These are phyloP conservation scores for Syngnathus typhle DNA, from an alignment of 2,113 vertebrate genomes.

Conservation along the genomic window DNA sequence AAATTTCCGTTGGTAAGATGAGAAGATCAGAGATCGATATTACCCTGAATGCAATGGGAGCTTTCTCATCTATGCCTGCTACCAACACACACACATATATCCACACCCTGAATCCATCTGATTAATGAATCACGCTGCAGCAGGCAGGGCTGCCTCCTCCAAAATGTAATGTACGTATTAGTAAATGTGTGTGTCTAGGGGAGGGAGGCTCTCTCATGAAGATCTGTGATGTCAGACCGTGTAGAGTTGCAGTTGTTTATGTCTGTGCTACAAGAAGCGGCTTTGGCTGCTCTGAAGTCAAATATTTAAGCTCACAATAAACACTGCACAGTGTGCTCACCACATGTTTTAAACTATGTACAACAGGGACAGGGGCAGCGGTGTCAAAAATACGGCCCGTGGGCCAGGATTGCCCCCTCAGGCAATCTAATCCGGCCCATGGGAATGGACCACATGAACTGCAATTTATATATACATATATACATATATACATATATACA, in stretches of 20 bases:
- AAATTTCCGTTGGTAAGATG: slow-evolving; percentile 40
- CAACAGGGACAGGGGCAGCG: background rate
- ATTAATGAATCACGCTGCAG: slow-evolving; percentile 57
- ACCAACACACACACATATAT: no score
- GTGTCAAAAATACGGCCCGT: no score
- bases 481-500: no score
- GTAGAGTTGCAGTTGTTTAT: background rate
- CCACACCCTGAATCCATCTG: slow-evolving; percentile 40
- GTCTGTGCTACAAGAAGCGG: slow-evolving; percentile 3
- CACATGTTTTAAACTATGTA: slow-evolving; percentile 13
- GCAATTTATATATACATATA: no score
- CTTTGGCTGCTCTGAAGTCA: background rate
- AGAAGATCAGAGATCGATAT: slow-evolving; percentile 54
- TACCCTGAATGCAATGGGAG: slow-evolving; percentile 42
- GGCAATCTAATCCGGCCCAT: no score
- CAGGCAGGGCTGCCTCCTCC: slow-evolving; percentile 41
- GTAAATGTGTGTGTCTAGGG: slow-evolving; percentile 34
- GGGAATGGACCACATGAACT: no score
- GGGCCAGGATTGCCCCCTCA: no score
- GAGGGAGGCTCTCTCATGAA: slow-evolving; percentile 7
- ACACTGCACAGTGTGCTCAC: background rate
- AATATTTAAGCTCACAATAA: slow-evolving; percentile 2
- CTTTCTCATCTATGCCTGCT: slow-evolving; percentile 29
- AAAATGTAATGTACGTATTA: background rate
- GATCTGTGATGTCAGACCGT: slow-evolving; percentile 14